Conservation (phyloP, 2,888 invertebrate genomes). For the Drosophila meridiana region DNA sequence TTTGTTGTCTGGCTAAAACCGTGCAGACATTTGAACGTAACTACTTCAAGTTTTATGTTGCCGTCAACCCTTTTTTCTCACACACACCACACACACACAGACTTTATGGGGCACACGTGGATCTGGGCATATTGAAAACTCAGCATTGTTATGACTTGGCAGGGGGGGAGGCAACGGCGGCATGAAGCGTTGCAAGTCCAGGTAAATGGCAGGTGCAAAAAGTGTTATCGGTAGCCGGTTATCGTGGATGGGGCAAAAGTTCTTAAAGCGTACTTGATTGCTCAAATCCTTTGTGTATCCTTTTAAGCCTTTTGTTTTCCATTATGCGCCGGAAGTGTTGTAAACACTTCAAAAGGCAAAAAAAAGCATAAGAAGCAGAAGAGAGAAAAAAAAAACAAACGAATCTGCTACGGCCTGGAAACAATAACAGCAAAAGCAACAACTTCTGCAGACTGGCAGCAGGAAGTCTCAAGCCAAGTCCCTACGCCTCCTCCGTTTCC, state of each 20-base stretch:
- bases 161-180: constrained; percentile 18
- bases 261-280: constrained; percentile 79
- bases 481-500: constrained; percentile 4
- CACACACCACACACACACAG: constrained; percentile 8
- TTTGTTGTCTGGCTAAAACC: constrained; percentile 51
- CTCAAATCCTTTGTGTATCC: constrained; percentile 81
- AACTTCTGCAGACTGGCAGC: constrained; percentile 17
- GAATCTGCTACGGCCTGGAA: constrained; percentile 41
- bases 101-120: constrained; percentile 69
- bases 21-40: constrained; percentile 65
- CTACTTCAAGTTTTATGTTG: constrained; percentile 73
- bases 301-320: constrained; percentile 81
- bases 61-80: constrained; percentile 45
- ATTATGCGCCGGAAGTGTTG: constrained; percentile 79
- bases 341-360: constrained; percentile 64
- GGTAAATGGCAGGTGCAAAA: constrained; percentile 59
- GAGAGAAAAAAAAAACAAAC: constrained; percentile 21
- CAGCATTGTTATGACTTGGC: constrained; percentile 71
- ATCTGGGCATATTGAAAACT: constrained; percentile 68
- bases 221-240: constrained; percentile 66
- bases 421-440: constrained; percentile 43
- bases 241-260: constrained; percentile 54
- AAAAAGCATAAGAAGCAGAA: constrained; percentile 15
- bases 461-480: constrained; percentile 32
- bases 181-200: constrained; percentile 40